Evolutionary conservation across 2,888 invertebrate genomes (phyloP).

Genomic region (Apoda limacodes): DNA sequence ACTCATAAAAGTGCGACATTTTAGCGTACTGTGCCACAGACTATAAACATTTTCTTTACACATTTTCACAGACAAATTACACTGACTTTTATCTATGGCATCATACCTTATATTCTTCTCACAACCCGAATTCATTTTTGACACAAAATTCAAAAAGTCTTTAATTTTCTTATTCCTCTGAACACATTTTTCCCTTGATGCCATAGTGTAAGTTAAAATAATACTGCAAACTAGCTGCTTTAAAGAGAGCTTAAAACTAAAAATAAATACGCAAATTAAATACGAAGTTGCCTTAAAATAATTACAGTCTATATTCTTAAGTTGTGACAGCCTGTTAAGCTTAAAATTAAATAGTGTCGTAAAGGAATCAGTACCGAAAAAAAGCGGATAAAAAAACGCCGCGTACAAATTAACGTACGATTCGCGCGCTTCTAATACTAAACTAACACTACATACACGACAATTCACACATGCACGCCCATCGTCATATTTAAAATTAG

Average conservation of each 20-base stretch:
- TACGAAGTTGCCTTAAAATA: slow-evolving; percentile 16
- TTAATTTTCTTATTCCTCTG: slow-evolving; percentile 17
- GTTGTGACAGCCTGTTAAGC: slow-evolving; percentile 24
- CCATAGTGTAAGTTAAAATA: slow-evolving; percentile 27
- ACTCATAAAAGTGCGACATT: slow-evolving; percentile 18
- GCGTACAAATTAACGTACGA: slow-evolving; percentile 27
- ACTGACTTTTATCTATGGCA: slow-evolving; percentile 19
- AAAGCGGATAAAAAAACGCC: slow-evolving; percentile 39
- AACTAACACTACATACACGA: slow-evolving; percentile 25
- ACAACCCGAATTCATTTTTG: slow-evolving; percentile 7
- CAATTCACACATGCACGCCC: slow-evolving; percentile 24
- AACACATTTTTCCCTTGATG: slow-evolving; percentile 22
- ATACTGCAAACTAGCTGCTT: slow-evolving; percentile 37
- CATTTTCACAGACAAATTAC: slow-evolving; percentile 7
- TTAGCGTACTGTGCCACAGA: too few species aligned
- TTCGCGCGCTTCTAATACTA: slow-evolving; percentile 34
- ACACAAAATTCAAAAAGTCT: slow-evolving; percentile 13
- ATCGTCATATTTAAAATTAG: slow-evolving; percentile 2
- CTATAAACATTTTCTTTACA: too few species aligned
- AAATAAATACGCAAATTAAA: slow-evolving; percentile 34
- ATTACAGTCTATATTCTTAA: slow-evolving; percentile 28
- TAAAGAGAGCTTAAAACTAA: slow-evolving; percentile 32
- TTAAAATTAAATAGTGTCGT: slow-evolving; percentile 14
- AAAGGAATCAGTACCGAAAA: slow-evolving; percentile 50
- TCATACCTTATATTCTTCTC: slow-evolving; percentile 6